Evolutionary conservation across 1,140 invertebrate genomes (phyloP).

Genomic region (Drosophila kanapiae): DNA sequence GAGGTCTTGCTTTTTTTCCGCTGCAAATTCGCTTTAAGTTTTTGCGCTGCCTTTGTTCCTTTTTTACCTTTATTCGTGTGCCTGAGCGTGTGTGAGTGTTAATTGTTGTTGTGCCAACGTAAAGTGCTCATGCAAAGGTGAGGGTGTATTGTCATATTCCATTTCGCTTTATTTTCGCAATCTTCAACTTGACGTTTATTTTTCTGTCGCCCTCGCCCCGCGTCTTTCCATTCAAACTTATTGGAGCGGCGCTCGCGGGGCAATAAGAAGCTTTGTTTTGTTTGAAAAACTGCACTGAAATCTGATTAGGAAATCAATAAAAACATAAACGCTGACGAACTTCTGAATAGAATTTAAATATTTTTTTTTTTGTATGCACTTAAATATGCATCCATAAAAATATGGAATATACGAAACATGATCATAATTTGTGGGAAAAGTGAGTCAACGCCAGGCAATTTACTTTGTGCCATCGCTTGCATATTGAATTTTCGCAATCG

Average conservation of each 20-base stretch:
- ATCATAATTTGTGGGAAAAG: no score
- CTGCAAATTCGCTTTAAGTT: slow-evolving; percentile 26
- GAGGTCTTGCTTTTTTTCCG: slow-evolving; percentile 25
- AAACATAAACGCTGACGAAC: no score
- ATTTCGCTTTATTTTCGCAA: slow-evolving; percentile 57
- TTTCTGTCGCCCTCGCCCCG: slow-evolving; percentile 22
- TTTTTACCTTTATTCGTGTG: slow-evolving; percentile 18
- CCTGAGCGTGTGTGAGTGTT: slow-evolving; percentile 26
- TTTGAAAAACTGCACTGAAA: not conserved
- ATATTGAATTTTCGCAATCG: no score
- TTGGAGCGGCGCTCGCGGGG: not conserved
- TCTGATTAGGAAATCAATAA: not conserved
- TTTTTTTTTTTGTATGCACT: no score
- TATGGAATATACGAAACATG: no score
- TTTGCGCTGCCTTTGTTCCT: slow-evolving; percentile 29
- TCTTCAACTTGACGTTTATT: slow-evolving; percentile 40
- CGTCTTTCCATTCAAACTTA: slow-evolving; percentile 8
- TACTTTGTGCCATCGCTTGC: no score
- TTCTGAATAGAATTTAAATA: no score
- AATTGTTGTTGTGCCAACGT: slow-evolving; percentile 47
- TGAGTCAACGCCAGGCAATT: no score
- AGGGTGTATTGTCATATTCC: slow-evolving; percentile 45
- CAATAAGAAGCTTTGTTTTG: not conserved
- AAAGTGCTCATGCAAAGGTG: slow-evolving; percentile 20
- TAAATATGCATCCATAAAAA: no score